Base-by-base conservation (phyloP, 2,888 invertebrate species). In the Epistrophe grossulariae region DNA sequence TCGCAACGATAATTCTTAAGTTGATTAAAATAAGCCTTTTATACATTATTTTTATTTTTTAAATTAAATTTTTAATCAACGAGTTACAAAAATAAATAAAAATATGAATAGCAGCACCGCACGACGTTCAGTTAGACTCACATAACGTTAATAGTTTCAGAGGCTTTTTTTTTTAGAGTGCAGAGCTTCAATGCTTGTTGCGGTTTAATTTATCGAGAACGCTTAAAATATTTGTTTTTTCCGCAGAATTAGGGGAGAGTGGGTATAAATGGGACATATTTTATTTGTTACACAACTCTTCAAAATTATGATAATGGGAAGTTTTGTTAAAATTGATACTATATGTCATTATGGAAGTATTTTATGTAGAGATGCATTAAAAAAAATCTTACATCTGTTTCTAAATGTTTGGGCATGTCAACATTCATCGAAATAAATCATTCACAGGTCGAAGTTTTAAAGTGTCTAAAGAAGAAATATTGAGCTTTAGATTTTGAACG, bases 91-190 rank as follows among this genome's bases (percentile, higher is more conserved):
- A n/a, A 52, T 45, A 19, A 35, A 55, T 0, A 31, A 59, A 66
- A 45, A 5, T 13, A 0, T 7, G n/a, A 70, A 43, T n/a, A 38
- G n/a, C 28, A 43, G 55, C 38, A 79, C 24, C 24, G 24, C 24
- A 35, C 40, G 74, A 74, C 55, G 43, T 24, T 31, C 74, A 19
- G 55, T 45, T 64, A n/a, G 71, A 28, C 79, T 43, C n/a, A 40
- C 50, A 64, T 55, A 76, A 57, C 48, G 57, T 17, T 79, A 71
- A 40, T 62, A 74, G 48, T 57, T 38, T 31, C 9, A 24, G 17
- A n/a, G 8, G 4, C 15, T 62, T 7, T 38, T 43, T 5, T 13
- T 7, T 24, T 10, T n/a, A n/a, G 17, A 1, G 4, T 8, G 0
- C 13, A 45, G 31, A 50, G 62, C 76, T 70, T 48, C n/a, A 17